Evolutionary conservation across 1,140 invertebrate species (phyloP), one percentile per base, ranked within the genome.

Genomic region (Achroia grisella): DNA sequence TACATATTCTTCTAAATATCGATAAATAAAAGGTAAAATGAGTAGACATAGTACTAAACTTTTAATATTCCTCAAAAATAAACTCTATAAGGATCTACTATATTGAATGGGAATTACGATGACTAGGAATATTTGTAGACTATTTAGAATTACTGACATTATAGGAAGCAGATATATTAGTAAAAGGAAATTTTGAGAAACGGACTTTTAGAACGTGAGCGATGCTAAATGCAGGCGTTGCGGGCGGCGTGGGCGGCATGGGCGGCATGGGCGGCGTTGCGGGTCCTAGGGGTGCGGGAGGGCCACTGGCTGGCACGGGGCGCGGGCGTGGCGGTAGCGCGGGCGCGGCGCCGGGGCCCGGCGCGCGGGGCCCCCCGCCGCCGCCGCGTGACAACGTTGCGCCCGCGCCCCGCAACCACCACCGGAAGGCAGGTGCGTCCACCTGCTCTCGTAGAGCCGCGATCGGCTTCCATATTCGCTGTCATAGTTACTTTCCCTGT

Each of bases 361-460:
- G 93, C 10, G 93, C 93, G 0, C 86, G 93, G 48, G 93, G 93
- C 28, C 94, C 94, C 4, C 94, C 94, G 15, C 93, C 93, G 15
- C 94, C 94, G 1, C 93, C 93, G 0, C 79, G 93, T 45, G 93
- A 94, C 65, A 88, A 88, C 65, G 87, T 88, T 60, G 75, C 80
- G 13, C 72, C 72, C 30, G 71, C 66, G 33, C 71, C 69, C 14
- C 70, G 71, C 43, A 71, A 72, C 48, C 80, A 81, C 27, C 77
- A 73, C 54, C 67, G 86, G 44, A 86, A 86, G 67, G 53, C 78
- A 77, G 78, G 78, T 82, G 65, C 46, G 56, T 44, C 44, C 28
- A 40, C 39, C 42, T 12, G 17, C 43, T 33, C 27, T 27, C 36
- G 30, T 33, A 12, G 28, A 14, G 67, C 65, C 66, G 61, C 62